A percentile compares a stretch with the other conserved stretches of the same genome.
These are phyloP conservation scores for Eumerus sabulonum DNA, from an alignment of 2,888 invertebrate genomes.

Conservation along the genomic window DNA sequence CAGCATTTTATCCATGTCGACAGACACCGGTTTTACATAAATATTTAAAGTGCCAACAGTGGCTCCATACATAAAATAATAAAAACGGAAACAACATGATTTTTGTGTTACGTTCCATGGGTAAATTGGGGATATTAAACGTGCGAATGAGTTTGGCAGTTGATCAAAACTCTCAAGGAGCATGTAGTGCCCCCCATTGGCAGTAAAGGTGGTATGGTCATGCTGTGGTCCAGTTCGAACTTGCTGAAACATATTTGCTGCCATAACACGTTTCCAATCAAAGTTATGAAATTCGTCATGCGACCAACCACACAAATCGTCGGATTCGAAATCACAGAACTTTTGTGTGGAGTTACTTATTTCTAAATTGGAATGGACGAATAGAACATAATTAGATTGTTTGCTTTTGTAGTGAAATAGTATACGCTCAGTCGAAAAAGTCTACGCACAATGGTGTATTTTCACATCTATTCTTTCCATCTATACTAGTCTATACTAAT, in stretches of 20 bases:
- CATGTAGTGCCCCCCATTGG: constrained; percentile 87
- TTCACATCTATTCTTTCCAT: no score
- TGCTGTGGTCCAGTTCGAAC: constrained; percentile 84
- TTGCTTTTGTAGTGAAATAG: no score
- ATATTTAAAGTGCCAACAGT: constrained; percentile 81
- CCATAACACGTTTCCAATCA: constrained; percentile 86
- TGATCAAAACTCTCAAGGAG: constrained; percentile 87
- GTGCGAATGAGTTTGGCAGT: constrained; percentile 83
- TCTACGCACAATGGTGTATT: no score
- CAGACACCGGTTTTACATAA: constrained; percentile 79
- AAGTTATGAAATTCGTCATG: constrained; percentile 84
- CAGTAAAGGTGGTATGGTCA: constrained; percentile 86
- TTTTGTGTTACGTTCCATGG: constrained; percentile 79
- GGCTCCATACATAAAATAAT: constrained; percentile 89
- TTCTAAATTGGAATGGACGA: constrained; percentile 31
- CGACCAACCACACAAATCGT: constrained; percentile 88
- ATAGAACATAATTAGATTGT: neutral
- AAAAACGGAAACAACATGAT: constrained; percentile 82
- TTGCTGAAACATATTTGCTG: constrained; percentile 72
- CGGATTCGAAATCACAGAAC: constrained; percentile 78
- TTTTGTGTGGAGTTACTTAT: constrained; percentile 41
- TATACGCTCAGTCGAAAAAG: no score
- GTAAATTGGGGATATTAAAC: constrained; percentile 87
- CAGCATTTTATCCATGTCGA: constrained; percentile 70
- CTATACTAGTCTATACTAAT: no score